Evolutionary conservation across 2,797 vertebrate genomes (phyloP).

Genomic region (Crenuchus spilurus): DNA sequence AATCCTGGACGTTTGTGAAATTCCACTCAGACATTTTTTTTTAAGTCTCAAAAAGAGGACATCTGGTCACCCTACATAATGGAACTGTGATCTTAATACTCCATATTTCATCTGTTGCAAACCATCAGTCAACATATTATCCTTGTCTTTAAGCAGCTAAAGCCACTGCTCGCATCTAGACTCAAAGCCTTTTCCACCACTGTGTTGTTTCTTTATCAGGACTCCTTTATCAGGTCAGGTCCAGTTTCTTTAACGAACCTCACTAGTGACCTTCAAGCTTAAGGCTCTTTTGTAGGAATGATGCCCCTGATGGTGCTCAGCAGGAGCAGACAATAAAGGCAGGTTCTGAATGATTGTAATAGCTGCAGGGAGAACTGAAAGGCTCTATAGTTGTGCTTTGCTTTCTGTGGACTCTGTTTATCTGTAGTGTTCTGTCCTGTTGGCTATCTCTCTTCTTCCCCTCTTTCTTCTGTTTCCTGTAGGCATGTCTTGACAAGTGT

Average conservation of each 20-base stretch:
- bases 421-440: background rate
- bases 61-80: no score
- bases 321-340: background rate
- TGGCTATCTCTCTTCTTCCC: background rate
- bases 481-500: background rate
- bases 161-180: constrained; percentile 62
- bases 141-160: constrained; percentile 59
- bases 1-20: no score
- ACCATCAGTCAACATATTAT: background rate
- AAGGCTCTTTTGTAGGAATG: constrained; percentile 12
- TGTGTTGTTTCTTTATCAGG: constrained; percentile 67
- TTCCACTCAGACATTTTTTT: no score
- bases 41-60: no score
- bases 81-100: no score
- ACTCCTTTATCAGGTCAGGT: constrained; percentile 75
- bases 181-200: constrained; percentile 56
- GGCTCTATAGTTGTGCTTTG: background rate
- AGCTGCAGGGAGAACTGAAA: background rate
- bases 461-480: constrained; percentile 1
- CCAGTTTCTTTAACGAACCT: constrained; percentile 76
- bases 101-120: background rate
- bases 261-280: constrained; percentile 73
- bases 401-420: background rate
- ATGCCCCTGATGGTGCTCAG: constrained; percentile 57
- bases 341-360: background rate